Conservation (phyloP, 2,113 vertebrate species). For the Platycercus adscitus region DNA sequence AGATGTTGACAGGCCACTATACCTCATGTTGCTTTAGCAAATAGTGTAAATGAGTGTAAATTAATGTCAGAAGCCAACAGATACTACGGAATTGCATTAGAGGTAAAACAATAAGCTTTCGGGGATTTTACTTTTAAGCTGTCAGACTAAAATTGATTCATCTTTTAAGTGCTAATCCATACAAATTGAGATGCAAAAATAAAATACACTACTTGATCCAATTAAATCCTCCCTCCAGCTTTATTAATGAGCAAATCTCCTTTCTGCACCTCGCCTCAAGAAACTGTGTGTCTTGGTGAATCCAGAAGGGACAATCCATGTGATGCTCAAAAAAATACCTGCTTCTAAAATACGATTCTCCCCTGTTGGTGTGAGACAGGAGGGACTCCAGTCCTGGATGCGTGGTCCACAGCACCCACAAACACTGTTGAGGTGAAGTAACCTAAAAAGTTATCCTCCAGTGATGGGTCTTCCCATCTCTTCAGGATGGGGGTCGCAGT, state of each 20-base stretch:
- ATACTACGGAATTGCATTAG: conserved; percentile 38
- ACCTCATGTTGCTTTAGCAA: conserved; percentile 14
- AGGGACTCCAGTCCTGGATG: not conserved
- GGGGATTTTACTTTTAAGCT: conserved; percentile 64
- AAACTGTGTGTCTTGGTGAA: not conserved
- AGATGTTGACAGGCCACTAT: conserved; percentile 20
- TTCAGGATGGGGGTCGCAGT: not conserved
- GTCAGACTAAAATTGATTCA: conserved; percentile 41
- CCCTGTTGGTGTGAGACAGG: not conserved
- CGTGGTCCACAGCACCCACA: not conserved
- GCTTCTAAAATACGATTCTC: not conserved
- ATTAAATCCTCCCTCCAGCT: conserved; percentile 50
- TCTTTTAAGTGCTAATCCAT: conserved; percentile 64
- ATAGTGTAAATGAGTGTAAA: conserved; percentile 50
- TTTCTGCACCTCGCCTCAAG: not conserved
- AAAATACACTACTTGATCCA: conserved; percentile 31
- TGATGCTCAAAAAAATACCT: not conserved
- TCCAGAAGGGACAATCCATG: not conserved
- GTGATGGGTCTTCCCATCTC: not conserved
- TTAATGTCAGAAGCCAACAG: conserved; percentile 55
- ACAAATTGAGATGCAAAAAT: conserved; percentile 59
- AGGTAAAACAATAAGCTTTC: conserved; percentile 58
- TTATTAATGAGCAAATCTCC: conserved; percentile 31
- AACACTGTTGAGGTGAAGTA: not conserved
- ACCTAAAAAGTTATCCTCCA: not conserved